Percentiles rank a stretch among this genome's conserved stretches.
Evolutionary conservation across 2,113 vertebrate genomes (phyloP).

Genomic region (Rhizomys pruinosus): DNA sequence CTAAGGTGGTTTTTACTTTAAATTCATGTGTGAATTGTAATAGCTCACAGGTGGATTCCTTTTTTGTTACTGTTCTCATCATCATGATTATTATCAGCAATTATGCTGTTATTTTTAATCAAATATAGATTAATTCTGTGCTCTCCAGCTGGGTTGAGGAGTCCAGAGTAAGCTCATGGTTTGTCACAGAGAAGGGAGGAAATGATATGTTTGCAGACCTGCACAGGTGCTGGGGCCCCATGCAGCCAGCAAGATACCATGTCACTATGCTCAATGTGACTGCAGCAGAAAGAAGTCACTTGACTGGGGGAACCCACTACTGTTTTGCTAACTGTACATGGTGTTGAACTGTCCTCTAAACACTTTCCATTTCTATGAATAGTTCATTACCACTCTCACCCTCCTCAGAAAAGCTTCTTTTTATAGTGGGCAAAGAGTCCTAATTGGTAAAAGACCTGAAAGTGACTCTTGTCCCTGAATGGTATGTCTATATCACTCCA

Average conservation of each 20-base stretch:
- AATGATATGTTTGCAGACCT: not conserved
- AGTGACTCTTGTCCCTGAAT: not conserved
- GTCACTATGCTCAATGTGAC: not conserved
- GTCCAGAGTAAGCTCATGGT: conserved; percentile 22
- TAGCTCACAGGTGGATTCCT: conserved; percentile 72
- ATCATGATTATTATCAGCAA: conserved; percentile 75
- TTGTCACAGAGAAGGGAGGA: conserved; percentile 2
- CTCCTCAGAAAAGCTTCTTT: not conserved
- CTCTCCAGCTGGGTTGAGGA: conserved; percentile 57
- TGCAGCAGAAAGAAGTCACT: not conserved
- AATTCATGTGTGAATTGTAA: conserved; percentile 53
- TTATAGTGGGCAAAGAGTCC: not conserved
- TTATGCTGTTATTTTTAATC: conserved; percentile 76
- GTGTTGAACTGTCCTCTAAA: not conserved
- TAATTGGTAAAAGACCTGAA: not conserved
- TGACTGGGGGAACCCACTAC: not conserved
- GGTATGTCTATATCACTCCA: not conserved
- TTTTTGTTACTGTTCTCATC: conserved; percentile 71
- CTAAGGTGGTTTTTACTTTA: conserved; percentile 61
- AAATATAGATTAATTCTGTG: conserved; percentile 70
- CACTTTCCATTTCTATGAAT: not conserved
- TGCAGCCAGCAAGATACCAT: not conserved
- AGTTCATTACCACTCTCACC: not conserved
- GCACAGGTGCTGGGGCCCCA: not conserved
- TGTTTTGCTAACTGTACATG: not conserved